Conservation (phyloP, 2,888 invertebrate species). For the Scaptodrosophila latifasciaeformis region DNA sequence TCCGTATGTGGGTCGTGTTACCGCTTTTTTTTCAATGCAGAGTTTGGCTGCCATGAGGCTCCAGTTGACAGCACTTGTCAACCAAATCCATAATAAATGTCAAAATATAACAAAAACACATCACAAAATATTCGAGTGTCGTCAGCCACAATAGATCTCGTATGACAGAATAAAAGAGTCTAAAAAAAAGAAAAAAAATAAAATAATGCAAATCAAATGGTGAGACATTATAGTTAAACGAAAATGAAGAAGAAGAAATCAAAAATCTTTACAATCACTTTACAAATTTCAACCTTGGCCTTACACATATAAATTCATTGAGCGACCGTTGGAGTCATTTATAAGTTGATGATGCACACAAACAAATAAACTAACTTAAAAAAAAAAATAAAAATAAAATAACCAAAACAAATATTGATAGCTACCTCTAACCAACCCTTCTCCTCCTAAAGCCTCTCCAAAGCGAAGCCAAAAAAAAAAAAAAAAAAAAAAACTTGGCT, state of each 20-base stretch:
- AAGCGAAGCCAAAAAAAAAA: too few relatives aligned
- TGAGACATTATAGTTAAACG: too few relatives aligned
- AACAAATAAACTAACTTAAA: conserved; percentile 26
- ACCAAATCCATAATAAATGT: conserved; percentile 58
- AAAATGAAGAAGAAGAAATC: conserved; percentile 41
- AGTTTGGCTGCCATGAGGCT: conserved; percentile 31
- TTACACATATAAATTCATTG: conserved; percentile 39
- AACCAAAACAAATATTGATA: too few relatives aligned
- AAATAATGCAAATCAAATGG: too few relatives aligned
- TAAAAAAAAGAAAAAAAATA: conserved; percentile 34
- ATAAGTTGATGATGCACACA: conserved; percentile 35
- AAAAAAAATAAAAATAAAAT: too few relatives aligned
- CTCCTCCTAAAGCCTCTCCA: too few relatives aligned
- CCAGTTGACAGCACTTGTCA: conserved; percentile 56
- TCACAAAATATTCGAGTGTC: neutral
- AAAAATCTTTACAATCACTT: conserved; percentile 62
- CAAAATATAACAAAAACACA: conserved; percentile 38
- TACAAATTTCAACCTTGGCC: conserved; percentile 66
- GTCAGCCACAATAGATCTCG: conserved; percentile 15
- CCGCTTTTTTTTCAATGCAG: too few relatives aligned
- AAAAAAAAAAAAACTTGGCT: too few relatives aligned
- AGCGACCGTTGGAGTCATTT: conserved; percentile 37
- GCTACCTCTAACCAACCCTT: too few relatives aligned
- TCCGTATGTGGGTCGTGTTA: conserved; percentile 60
- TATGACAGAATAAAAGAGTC: too few relatives aligned